These are phyloP conservation scores for Perithous albicinctus DNA, from an alignment of 2,888 invertebrate species.

Conservation along the genomic window DNA sequence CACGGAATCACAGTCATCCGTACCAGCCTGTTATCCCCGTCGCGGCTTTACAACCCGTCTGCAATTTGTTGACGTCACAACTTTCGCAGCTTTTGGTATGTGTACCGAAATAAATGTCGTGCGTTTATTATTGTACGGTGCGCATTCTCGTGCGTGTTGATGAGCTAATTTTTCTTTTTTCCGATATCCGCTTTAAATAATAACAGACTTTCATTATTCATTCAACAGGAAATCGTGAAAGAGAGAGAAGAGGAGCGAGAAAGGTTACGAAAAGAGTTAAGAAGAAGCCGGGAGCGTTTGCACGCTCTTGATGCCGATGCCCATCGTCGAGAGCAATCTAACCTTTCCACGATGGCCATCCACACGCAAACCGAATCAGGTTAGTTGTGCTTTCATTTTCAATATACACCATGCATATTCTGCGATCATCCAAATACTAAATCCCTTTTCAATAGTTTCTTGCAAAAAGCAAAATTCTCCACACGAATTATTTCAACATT, in stretches of 20 bases:
- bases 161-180: not conserved
- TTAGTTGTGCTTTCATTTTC: conserved; percentile 64
- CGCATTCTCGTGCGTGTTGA: not conserved
- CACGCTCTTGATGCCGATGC: conserved; percentile 86
- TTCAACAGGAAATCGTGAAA: conserved; percentile 89
- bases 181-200: conserved; percentile 7
- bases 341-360: conserved; percentile 70
- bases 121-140: not conserved
- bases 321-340: conserved; percentile 78
- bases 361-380: conserved; percentile 77
- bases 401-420: not conserved
- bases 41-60: conserved; percentile 87
- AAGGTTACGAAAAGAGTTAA: conserved; percentile 89
- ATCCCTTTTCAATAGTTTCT: not conserved
- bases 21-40: conserved; percentile 87
- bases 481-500: not conserved
- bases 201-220: conserved; percentile 14
- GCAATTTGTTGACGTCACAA: conserved; percentile 88
- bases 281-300: conserved; percentile 90
- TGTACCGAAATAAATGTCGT: conserved; percentile 70
- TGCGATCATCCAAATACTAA: not conserved
- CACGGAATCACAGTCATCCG: conserved; percentile 82
- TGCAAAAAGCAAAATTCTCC: no score
- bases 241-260: conserved; percentile 92
- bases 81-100: conserved; percentile 90